A percentile compares a stretch with the other conserved stretches of the same genome.
Conservation (phyloP, 2,888 invertebrate genomes). For the Epistrophe eligans region DNA sequence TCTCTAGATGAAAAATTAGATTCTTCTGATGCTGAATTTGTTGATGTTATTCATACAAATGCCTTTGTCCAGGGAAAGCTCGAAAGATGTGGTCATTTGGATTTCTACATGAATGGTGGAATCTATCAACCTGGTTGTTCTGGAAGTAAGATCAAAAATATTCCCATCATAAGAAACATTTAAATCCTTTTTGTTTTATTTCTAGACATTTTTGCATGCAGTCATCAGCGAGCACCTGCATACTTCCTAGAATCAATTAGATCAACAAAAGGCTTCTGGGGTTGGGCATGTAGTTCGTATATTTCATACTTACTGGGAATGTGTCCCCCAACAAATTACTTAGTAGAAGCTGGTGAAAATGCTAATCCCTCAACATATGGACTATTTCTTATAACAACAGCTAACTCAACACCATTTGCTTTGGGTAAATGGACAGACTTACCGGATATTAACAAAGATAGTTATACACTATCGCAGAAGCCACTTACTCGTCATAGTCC, state of each 20-base stretch:
- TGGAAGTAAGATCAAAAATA: constrained; percentile 51
- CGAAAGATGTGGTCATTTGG: constrained; percentile 88
- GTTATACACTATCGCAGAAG: background rate
- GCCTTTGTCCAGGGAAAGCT: constrained; percentile 88
- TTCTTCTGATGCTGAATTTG: constrained; percentile 87
- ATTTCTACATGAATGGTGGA: constrained; percentile 90
- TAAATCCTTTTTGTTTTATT: background rate
- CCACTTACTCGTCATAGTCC: constrained; percentile 77
- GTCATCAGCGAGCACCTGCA: constrained; percentile 87
- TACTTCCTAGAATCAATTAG: constrained; percentile 88
- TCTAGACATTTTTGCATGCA: constrained; percentile 85
- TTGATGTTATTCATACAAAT: constrained; percentile 90
- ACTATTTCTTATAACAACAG: constrained; percentile 86
- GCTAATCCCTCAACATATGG: constrained; percentile 83
- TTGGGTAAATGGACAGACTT: constrained; percentile 85
- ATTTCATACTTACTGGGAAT: constrained; percentile 86
- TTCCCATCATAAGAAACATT: no score
- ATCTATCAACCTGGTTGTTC: constrained; percentile 88
- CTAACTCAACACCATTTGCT: constrained; percentile 86
- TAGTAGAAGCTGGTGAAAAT: constrained; percentile 85
- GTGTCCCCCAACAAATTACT: constrained; percentile 85
- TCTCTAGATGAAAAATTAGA: constrained; percentile 86
- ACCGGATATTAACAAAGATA: constrained; percentile 68
- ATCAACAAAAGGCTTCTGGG: constrained; percentile 87
- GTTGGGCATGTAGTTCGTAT: constrained; percentile 87